These are phyloP conservation scores for Lissonota sp. DNA, from an alignment of 2,888 invertebrate species.

Conservation along the genomic window DNA sequence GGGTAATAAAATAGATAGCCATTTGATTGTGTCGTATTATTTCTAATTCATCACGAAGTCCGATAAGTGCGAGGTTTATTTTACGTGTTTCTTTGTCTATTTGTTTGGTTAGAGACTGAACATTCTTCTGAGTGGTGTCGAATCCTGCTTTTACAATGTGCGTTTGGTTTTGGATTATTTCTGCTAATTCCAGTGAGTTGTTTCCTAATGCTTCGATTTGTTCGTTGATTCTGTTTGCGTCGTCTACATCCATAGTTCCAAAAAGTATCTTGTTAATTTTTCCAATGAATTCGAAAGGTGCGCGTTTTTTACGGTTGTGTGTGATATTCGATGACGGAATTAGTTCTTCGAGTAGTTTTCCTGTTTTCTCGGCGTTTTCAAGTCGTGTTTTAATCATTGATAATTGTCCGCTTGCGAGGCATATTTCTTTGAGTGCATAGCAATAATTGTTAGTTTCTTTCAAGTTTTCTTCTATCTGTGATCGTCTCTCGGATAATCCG, in stretches of 20 bases:
- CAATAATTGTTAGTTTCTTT: no score
- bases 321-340: conserved; percentile 13
- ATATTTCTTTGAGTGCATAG: no score
- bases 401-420: no score
- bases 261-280: conserved; percentile 31
- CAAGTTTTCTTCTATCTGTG: no score
- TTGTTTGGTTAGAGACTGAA: neutral
- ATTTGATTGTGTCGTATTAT: neutral
- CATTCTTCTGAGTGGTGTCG: conserved; percentile 13
- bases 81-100: neutral
- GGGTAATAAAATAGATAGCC: neutral
- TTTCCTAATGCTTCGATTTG: conserved; percentile 41
- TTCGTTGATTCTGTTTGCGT: conserved; percentile 17
- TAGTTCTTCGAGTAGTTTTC: conserved; percentile 1
- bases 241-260: conserved; percentile 30
- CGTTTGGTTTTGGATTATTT: conserved; percentile 43
- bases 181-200: conserved; percentile 19
- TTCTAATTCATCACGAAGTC: neutral
- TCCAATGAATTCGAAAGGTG: neutral
- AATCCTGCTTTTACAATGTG: conserved; percentile 51
- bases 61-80: neutral
- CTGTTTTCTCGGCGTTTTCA: neutral
- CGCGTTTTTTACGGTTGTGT: neutral
- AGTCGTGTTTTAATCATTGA: no score
- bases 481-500: neutral